These are phyloP conservation scores for Aldabrachelys gigantea DNA, from an alignment of 2,113 vertebrate species.

Conservation along the genomic window DNA sequence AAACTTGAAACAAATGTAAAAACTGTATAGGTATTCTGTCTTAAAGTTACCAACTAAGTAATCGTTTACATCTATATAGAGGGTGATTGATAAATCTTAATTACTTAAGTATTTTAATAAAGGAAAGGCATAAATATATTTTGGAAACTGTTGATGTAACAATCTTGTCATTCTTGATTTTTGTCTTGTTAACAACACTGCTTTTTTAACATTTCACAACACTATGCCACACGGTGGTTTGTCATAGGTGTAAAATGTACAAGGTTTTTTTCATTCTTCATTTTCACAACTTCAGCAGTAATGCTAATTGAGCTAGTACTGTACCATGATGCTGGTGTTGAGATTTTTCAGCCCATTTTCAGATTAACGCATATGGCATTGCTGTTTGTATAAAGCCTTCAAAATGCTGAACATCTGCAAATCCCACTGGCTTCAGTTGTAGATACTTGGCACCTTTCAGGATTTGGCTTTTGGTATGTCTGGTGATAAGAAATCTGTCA, in stretches of 20 bases:
- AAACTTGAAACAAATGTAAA: neutral
- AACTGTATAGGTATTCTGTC: neutral
- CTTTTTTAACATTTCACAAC: slow-evolving; percentile 11
- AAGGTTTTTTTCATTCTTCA: slow-evolving; percentile 1
- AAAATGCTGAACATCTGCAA: slow-evolving; percentile 5
- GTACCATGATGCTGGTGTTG: neutral
- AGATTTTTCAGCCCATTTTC: slow-evolving; percentile 2
- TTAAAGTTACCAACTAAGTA: neutral
- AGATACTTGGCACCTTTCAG: neutral
- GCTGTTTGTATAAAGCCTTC: neutral
- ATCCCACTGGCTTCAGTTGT: neutral
- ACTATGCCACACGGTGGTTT: neutral
- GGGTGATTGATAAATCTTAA: slow-evolving; percentile 41
- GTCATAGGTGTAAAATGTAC: neutral
- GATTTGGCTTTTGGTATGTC: neutral
- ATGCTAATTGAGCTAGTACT: neutral
- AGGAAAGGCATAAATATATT: slow-evolving; percentile 37
- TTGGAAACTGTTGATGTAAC: slow-evolving; percentile 35
- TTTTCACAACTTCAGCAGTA: neutral
- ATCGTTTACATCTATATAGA: slow-evolving; percentile 9
- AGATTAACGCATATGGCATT: neutral
- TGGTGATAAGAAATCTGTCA: neutral
- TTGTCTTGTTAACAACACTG: slow-evolving; percentile 28
- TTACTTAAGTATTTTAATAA: slow-evolving; percentile 10
- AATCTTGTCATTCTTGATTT: slow-evolving; percentile 42